phyloP scores from a whole-genome alignment of 2,797 vertebrate genomes.

The Balearica regulorum region DNA sequence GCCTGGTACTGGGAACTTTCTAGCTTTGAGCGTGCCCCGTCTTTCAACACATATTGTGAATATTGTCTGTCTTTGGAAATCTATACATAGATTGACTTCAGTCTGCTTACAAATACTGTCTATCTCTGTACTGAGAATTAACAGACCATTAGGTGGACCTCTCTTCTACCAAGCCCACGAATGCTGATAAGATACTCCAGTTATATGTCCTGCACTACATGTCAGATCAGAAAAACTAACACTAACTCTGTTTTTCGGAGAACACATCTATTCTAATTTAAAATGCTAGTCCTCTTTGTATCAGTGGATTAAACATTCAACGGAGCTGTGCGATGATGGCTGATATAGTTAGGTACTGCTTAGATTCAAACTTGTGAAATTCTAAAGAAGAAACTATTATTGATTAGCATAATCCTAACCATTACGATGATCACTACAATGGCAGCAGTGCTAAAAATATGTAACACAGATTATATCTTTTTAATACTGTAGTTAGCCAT shows the following conservation, averaged over 20 bases:
- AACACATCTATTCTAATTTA: neutral
- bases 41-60: neutral
- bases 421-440: neutral
- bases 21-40: neutral
- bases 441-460: neutral
- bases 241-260: neutral
- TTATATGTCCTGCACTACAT: neutral
- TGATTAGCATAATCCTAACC: neutral
- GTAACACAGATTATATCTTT: neutral
- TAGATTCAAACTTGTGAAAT: neutral
- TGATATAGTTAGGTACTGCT: neutral
- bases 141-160: neutral
- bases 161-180: neutral
- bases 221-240: neutral
- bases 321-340: neutral
- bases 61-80: neutral
- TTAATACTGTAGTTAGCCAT: neutral
- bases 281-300: neutral
- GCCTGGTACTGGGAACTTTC: neutral
- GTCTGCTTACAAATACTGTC: neutral
- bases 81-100: neutral
- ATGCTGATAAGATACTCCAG: neutral
- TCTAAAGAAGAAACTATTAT: neutral
- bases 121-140: neutral
- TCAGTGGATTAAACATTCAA: neutral